These are phyloP conservation scores for Miichthys miiuy DNA, from an alignment of 2,797 vertebrate species.

Conservation along the genomic window DNA sequence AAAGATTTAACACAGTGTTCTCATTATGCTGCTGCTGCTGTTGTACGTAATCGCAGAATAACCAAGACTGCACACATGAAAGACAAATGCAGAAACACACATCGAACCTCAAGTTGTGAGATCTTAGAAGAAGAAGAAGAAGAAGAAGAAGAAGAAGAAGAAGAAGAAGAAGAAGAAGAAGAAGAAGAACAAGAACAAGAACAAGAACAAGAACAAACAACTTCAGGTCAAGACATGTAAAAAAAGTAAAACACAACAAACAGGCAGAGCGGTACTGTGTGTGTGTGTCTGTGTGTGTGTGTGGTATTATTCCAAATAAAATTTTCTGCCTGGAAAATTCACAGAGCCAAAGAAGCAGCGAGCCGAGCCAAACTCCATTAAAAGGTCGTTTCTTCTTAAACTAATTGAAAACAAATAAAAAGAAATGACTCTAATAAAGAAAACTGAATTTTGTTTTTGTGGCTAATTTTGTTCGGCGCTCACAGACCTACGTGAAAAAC, in stretches of 20 bases:
- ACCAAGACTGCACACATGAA: not conserved
- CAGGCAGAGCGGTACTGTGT: too few species aligned
- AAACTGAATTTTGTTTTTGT: conserved; percentile 16
- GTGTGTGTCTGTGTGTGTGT: not conserved
- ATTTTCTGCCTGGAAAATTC: conserved; percentile 52
- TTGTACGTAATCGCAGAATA: not conserved
- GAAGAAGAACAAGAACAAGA: too few species aligned
- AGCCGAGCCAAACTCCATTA: conserved; percentile 41
- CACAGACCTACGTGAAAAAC: conserved; percentile 11
- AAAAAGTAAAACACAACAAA: too few species aligned
- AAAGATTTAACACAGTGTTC: not conserved
- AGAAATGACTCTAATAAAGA: conserved; percentile 27
- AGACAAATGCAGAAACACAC: conserved; percentile 4
- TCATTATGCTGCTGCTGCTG: not conserved
- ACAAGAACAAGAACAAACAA: too few species aligned
- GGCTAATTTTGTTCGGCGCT: conserved; percentile 25
- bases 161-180: too few species aligned
- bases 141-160: too few species aligned
- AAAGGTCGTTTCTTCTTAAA: conserved; percentile 32
- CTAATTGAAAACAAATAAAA: conserved; percentile 33
- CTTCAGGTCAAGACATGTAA: too few species aligned
- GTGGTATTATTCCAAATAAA: conserved; percentile 40
- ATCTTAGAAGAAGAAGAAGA: not conserved
- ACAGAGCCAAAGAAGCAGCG: conserved; percentile 22
- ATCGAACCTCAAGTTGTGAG: conserved; percentile 20